Evolutionary conservation across 2,888 invertebrate genomes (phyloP).

Genomic region (Apantesis nais): DNA sequence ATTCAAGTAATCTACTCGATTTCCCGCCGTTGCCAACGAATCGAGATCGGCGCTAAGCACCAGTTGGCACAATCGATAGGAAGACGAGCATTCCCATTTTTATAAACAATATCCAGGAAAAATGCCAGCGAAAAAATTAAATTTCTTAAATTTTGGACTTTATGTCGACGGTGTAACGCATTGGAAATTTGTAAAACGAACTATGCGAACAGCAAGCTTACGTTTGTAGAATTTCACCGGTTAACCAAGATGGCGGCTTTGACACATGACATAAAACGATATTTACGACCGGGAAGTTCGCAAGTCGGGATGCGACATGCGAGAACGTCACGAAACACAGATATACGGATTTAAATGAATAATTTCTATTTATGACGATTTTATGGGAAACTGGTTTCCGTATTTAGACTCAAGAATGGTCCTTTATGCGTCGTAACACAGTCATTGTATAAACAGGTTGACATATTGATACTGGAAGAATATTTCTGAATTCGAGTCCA

Average conservation of each 20-base stretch:
- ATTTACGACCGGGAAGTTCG: conserved; percentile 81
- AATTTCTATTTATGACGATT: conserved; percentile 80
- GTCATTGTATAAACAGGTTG: too few species aligned
- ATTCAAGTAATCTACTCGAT: conserved; percentile 72
- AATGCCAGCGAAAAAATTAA: conserved; percentile 47
- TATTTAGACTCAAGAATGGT: too few species aligned
- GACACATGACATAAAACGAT: conserved; percentile 82
- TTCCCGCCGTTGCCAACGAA: conserved; percentile 68
- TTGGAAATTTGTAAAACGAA: conserved; percentile 50
- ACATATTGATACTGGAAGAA: conserved; percentile 42
- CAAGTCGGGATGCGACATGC: conserved; percentile 79
- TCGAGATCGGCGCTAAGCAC: conserved; percentile 82
- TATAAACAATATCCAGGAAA: conserved; percentile 56
- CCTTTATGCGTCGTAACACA: too few species aligned
- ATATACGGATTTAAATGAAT: conserved; percentile 70
- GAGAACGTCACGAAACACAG: conserved; percentile 79
- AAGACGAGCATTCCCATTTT: conserved; percentile 72
- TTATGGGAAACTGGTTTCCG: conserved; percentile 64
- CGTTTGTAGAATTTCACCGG: conserved; percentile 63
- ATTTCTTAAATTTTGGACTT: conserved; percentile 58
- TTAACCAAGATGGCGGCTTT: conserved; percentile 76
- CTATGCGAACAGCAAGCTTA: conserved; percentile 52
- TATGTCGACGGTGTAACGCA: conserved; percentile 63
- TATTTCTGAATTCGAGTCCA: conserved; percentile 15
- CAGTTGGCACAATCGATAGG: conserved; percentile 83